Conservation (phyloP, 2,113 vertebrate species). For the Capricornis sumatraensis region DNA sequence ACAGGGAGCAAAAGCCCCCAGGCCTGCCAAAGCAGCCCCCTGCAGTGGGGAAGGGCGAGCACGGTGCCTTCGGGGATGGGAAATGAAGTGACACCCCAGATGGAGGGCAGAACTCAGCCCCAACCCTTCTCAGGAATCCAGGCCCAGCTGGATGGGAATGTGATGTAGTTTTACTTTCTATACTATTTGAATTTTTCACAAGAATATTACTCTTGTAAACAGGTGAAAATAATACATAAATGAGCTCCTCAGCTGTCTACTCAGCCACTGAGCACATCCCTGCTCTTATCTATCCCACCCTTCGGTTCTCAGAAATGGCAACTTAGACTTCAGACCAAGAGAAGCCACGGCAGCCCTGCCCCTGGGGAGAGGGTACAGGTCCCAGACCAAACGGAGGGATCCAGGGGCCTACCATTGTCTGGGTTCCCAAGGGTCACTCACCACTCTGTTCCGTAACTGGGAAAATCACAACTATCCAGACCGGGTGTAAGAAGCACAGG, state of each 20-base stretch:
- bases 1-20: not conserved
- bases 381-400: not conserved
- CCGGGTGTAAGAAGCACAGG: not conserved
- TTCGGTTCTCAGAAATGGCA: not conserved
- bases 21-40: not conserved
- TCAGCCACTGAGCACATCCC: not conserved
- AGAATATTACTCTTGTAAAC: not conserved
- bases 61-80: not conserved
- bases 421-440: not conserved
- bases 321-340: too few relatives aligned
- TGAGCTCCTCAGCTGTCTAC: not conserved
- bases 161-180: not conserved
- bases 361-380: not conserved
- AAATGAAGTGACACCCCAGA: not conserved
- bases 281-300: accelerated
- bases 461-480: not conserved
- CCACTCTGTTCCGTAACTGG: too few relatives aligned
- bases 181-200: not conserved
- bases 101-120: not conserved
- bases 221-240: not conserved
- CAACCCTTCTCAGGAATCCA: not conserved
- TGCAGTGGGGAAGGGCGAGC: not conserved
- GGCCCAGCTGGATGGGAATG: too few relatives aligned
- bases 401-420: not conserved
- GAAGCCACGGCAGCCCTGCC: not conserved